Evolutionary conservation across 2,113 vertebrate genomes (phyloP).

Genomic region (Microcebus jonahi): DNA sequence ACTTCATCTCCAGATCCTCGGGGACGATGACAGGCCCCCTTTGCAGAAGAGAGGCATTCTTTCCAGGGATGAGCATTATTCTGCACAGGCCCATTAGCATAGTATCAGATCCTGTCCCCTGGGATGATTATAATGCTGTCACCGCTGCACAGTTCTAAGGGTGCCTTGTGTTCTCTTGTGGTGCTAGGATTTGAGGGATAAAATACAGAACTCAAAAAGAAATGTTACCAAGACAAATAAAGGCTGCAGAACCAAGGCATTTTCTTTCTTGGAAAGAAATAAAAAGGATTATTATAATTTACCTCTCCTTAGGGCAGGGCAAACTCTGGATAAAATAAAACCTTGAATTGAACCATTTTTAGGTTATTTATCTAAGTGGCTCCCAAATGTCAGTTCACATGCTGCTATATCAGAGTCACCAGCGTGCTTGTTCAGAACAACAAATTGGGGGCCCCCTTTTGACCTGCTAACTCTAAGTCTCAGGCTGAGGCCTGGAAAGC

Average conservation of each 20-base stretch:
- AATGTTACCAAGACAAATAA: neutral
- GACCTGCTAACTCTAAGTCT: neutral
- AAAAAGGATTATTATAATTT: slow-evolving; percentile 4
- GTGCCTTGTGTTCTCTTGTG: neutral
- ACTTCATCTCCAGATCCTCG: neutral
- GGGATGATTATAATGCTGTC: accelerated
- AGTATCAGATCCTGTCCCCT: accelerated
- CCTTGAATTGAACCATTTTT: neutral
- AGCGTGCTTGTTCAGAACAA: neutral
- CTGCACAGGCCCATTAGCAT: accelerated
- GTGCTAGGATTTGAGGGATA: neutral
- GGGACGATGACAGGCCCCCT: no score
- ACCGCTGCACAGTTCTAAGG: neutral
- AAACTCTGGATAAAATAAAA: neutral
- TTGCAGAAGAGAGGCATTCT: neutral
- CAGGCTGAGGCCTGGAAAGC: neutral
- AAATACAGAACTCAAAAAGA: neutral
- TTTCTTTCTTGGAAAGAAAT: slow-evolving; percentile 17
- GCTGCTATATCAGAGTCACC: neutral
- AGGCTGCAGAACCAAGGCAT: neutral
- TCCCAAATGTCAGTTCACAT: neutral
- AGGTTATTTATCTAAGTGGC: slow-evolving; percentile 5
- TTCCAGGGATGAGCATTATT: neutral
- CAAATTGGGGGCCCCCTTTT: neutral
- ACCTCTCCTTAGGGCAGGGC: neutral